Percentiles rank a stretch among this genome's conserved stretches.
phyloP scores from a whole-genome alignment of 2,888 invertebrate genomes.

The Pedicia rivosa region DNA sequence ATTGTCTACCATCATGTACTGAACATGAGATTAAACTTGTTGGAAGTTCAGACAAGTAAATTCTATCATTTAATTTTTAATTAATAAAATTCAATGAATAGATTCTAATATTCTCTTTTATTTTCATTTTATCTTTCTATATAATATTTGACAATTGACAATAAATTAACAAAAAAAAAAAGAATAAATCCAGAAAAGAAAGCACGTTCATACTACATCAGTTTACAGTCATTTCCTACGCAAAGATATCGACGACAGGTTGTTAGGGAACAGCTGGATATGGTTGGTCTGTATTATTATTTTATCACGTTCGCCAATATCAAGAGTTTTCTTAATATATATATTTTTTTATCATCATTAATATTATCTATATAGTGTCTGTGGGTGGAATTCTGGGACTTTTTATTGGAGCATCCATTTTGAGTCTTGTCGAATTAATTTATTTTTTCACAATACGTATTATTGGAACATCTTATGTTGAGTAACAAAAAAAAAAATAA shows the following conservation, averaged over 20 bases:
- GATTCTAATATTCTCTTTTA: neutral
- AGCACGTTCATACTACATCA: slow-evolving; percentile 2
- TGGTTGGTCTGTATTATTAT: slow-evolving; percentile 16
- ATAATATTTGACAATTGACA: too few species aligned
- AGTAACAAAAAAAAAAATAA: too few species aligned
- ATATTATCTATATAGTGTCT: slow-evolving; percentile 28
- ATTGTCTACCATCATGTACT: slow-evolving; percentile 52
- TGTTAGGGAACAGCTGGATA: slow-evolving; percentile 28
- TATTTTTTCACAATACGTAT: slow-evolving; percentile 34
- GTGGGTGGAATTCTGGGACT: slow-evolving; percentile 42
- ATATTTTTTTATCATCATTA: slow-evolving; percentile 1
- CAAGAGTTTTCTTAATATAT: slow-evolving; percentile 4
- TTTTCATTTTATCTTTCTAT: neutral
- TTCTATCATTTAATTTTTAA: neutral
- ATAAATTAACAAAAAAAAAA: slow-evolving; percentile 13
- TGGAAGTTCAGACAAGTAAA: slow-evolving; percentile 8
- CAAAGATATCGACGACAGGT: slow-evolving; percentile 33
- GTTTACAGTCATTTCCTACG: slow-evolving; percentile 24
- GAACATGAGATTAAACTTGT: slow-evolving; percentile 44
- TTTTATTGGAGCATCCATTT: slow-evolving; percentile 41
- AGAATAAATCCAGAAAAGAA: slow-evolving; percentile 22
- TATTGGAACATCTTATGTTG: too few species aligned
- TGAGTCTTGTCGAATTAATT: slow-evolving; percentile 39
- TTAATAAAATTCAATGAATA: neutral
- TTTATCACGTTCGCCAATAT: neutral